A percentile compares a stretch with the other conserved stretches of the same genome.
Conservation (phyloP, 2,888 invertebrate species). For the Ectemnius continuus region DNA sequence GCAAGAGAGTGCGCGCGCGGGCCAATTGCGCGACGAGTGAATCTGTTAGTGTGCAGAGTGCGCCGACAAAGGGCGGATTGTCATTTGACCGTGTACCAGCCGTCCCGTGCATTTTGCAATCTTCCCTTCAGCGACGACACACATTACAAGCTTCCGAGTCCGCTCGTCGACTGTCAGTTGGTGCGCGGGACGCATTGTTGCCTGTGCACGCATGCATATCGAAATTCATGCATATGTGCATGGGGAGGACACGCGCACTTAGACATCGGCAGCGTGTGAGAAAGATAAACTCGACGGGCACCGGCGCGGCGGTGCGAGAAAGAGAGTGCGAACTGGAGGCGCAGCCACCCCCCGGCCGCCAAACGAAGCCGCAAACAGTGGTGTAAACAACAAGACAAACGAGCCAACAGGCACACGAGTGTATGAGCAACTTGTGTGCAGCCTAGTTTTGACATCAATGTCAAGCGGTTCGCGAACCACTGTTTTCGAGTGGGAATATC, state of each 20-base stretch:
- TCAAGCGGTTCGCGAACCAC: slow-evolving; percentile 14
- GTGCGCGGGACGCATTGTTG: not conserved
- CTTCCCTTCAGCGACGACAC: slow-evolving; percentile 6
- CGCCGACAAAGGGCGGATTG: slow-evolving; percentile 4
- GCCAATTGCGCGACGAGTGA: too few relatives aligned
- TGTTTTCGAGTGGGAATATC: too few relatives aligned
- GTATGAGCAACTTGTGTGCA: slow-evolving; percentile 1
- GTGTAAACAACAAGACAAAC: slow-evolving; percentile 30
- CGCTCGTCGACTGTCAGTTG: too few relatives aligned
- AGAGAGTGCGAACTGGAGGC: too few relatives aligned
- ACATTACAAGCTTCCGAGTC: not conserved
- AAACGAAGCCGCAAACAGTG: slow-evolving; percentile 29
- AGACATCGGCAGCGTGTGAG: too few relatives aligned
- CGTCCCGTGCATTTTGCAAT: slow-evolving; percentile 4
- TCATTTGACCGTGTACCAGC: not conserved
- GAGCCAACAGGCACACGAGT: slow-evolving; percentile 27
- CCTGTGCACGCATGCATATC: not conserved
- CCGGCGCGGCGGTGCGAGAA: too few relatives aligned
- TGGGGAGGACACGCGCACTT: slow-evolving; percentile 4
- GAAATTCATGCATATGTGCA: slow-evolving; percentile 26
- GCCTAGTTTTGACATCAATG: slow-evolving; percentile 21
- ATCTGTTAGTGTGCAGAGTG: too few relatives aligned
- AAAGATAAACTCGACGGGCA: too few relatives aligned
- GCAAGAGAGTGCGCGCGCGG: too few relatives aligned
- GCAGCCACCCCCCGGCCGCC: not conserved